Evolutionary conservation across 2,888 invertebrate genomes (phyloP), one percentile per base, ranked within the genome.

Genomic region (Caenorhabditis afra): DNA sequence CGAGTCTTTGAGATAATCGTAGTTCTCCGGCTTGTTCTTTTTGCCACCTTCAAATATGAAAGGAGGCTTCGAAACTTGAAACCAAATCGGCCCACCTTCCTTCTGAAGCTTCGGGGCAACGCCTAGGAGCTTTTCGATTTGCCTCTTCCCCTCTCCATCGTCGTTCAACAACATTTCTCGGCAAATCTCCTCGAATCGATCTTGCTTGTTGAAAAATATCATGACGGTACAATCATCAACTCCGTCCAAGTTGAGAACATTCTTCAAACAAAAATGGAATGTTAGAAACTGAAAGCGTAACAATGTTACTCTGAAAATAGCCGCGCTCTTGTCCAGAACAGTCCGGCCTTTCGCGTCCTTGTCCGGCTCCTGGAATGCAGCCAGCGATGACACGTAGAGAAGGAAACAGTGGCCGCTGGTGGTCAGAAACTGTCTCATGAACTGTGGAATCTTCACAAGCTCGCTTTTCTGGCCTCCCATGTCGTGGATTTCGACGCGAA

Each of bases 141-240:
- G 65, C 8, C 70, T 11, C 29, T 70, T 70, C 41, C 68, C 64
- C 12, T 79, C 74, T 3, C 79, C 79, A 39, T 79, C 64, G 35
- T 80, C 80, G 39, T 71, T 75, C 35, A 49, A 29, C 45, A 80
- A n/a, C 59, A 75, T 70, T 45, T 75, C 80, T 18, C 66, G 59
- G 35, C 80, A 80, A 37, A 87, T 87, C 41, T 83, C 82, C 55
- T 84, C 81, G 78, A 87, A 88, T 4, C 88, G 65, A 65, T 88
- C 88, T 53, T 85, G 82, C 71, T 88, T 88, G 77, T 88, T 88
- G 81, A 88, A 86, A 64, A 88, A 89, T 45, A 88, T 84, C 77
- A 88, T 81, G 12, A 88, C 70, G 10, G 87, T 85, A 55, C 88
- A 88, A 61, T 85, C 82, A 37, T 82, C 81, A 0, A 85, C 82